A percentile compares a stretch with the other conserved stretches of the same genome.
Evolutionary conservation across 2,113 vertebrate species (phyloP).

Genomic region (Sinocyclocheilus rhinocerous): DNA sequence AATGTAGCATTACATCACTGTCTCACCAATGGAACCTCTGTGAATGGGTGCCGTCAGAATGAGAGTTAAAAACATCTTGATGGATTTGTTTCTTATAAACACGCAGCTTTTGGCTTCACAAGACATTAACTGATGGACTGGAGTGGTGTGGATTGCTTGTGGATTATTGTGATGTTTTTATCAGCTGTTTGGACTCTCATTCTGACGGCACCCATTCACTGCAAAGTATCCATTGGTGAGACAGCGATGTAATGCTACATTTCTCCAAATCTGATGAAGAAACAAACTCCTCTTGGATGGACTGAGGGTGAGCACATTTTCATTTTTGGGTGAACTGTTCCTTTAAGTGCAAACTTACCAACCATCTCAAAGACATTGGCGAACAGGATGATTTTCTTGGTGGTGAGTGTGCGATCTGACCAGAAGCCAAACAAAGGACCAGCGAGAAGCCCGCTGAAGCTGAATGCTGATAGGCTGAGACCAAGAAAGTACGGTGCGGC

Average conservation of each 20-base stretch:
- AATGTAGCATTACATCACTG: not conserved
- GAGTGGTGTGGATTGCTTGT: no score
- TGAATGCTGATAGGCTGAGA: slow-evolving; percentile 81
- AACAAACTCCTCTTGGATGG: not conserved
- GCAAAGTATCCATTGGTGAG: no score
- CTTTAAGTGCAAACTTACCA: slow-evolving; percentile 64
- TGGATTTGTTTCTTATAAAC: no score
- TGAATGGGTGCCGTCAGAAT: not conserved
- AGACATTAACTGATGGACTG: no score
- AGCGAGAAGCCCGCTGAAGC: slow-evolving; percentile 77
- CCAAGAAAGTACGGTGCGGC: slow-evolving; percentile 82
- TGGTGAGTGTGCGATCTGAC: slow-evolving; percentile 77
- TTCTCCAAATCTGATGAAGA: not conserved
- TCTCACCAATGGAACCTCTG: not conserved
- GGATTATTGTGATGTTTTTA: no score
- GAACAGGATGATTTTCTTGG: slow-evolving; percentile 81
- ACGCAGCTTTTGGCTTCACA: no score
- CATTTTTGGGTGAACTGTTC: no score
- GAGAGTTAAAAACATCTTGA: no score
- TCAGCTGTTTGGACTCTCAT: no score
- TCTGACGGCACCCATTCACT: no score
- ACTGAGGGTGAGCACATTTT: no score
- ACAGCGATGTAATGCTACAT: no score
- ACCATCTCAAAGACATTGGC: slow-evolving; percentile 82
- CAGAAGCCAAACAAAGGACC: slow-evolving; percentile 80